Evolutionary conservation across 1,140 invertebrate genomes (phyloP).

Genomic region (Hypsibius dujardini): DNA sequence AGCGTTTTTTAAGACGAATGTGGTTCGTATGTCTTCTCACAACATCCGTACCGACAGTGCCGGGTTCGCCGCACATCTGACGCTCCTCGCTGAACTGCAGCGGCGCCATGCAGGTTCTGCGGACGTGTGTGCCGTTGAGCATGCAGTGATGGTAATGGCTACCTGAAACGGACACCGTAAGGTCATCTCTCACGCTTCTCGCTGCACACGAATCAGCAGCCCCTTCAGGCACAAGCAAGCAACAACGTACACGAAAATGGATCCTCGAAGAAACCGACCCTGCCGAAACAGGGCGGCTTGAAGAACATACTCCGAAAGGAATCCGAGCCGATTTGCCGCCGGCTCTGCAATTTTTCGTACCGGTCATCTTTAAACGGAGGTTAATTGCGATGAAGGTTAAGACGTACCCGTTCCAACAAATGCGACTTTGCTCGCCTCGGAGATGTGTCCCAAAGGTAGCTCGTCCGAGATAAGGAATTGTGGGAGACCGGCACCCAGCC

Average conservation of each 20-base stretch:
- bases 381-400: too few relatives aligned
- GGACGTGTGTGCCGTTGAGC: slow-evolving; percentile 7
- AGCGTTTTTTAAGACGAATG: background rate
- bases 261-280: slow-evolving; percentile 14
- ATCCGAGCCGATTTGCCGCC: background rate
- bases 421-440: too few relatives aligned
- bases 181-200: too few relatives aligned
- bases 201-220: background rate
- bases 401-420: too few relatives aligned
- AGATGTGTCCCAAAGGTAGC: too few relatives aligned
- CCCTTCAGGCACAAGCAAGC: background rate
- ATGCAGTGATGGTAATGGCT: slow-evolving; percentile 13
- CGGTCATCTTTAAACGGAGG: too few relatives aligned
- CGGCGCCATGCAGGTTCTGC: slow-evolving; percentile 9
- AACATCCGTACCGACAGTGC: slow-evolving; percentile 7
- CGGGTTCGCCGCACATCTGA: slow-evolving; percentile 7
- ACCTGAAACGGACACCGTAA: background rate
- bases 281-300: slow-evolving; percentile 5
- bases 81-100: slow-evolving; percentile 16
- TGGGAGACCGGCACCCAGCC: too few relatives aligned
- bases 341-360: background rate
- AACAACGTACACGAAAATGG: slow-evolving; percentile 6
- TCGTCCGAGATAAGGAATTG: too few relatives aligned
- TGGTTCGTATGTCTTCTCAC: too few relatives aligned
- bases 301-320: slow-evolving; percentile 5